Conservation (phyloP, 2,797 vertebrate species). For the Diceros bicornis region DNA sequence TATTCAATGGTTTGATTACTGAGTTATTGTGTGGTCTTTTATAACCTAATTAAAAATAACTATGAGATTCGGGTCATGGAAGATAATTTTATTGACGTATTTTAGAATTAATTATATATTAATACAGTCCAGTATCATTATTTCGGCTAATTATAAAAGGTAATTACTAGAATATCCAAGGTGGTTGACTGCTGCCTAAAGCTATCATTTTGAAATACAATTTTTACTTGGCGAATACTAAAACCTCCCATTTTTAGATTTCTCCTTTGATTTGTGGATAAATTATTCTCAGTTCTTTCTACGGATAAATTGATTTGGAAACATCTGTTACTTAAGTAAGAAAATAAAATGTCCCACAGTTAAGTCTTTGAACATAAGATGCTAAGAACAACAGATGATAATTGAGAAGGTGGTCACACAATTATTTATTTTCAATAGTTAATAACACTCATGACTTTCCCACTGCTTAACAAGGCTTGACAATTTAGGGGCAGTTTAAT, state of each 20-base stretch:
- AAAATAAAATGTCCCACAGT: not conserved
- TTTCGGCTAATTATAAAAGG: conserved; percentile 63
- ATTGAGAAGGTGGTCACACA: not conserved
- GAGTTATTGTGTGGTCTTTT: conserved; percentile 20
- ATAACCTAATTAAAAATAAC: conserved; percentile 60
- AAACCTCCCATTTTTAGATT: not conserved
- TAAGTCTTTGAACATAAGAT: conserved; percentile 9
- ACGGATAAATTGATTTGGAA: not conserved
- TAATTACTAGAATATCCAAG: conserved; percentile 25
- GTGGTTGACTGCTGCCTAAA: not conserved
- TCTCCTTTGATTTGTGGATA: not conserved
- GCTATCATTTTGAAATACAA: conserved; percentile 25
- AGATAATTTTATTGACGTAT: conserved; percentile 63
- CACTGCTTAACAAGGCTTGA: not conserved
- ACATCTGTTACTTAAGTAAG: conserved; percentile 16
- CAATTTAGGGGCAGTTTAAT: not conserved
- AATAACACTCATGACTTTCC: not conserved
- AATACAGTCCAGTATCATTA: conserved; percentile 39
- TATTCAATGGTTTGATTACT: conserved; percentile 2
- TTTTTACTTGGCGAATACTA: conserved; percentile 14
- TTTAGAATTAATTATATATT: conserved; percentile 66
- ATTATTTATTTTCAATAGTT: conserved; percentile 1
- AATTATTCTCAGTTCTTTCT: conserved; percentile 48
- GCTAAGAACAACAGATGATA: not conserved
- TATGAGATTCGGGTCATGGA: not conserved